Evolutionary conservation across 2,113 vertebrate genomes (phyloP), one percentile per base, ranked within the genome.

Genomic region (Limanda limanda): DNA sequence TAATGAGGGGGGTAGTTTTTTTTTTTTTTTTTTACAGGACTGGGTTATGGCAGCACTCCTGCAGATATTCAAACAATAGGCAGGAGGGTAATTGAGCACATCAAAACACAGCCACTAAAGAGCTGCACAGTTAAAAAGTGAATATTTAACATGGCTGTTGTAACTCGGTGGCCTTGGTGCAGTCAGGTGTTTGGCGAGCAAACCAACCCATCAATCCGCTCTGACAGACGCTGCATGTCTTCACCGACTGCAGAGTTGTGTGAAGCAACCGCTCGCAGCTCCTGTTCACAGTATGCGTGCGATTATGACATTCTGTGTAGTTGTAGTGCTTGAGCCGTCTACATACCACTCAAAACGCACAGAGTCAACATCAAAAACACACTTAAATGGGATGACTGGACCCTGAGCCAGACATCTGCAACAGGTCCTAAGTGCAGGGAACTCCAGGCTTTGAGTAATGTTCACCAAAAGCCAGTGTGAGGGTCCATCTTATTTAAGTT

Each of bases 401-500:
- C 88, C 86, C 70, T 81, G n/a, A 89, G 86, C 84, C 86, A 93
- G 92, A 94, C 91, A 93, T 92, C 92, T 94, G 92, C 69, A 89
- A 63, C 82, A 78, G 86, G 85, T 90, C 78, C 76, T 90, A 93
- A 93, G 91, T 89, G 92, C 75, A 91, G 88, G 83, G 82, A 90
- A 90, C 84, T 85, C 88, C 70, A 59, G 82, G 77, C 42, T 80
- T 88, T 92, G 88, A 93, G 86, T 88, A 82, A 90, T 83, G 85
- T 85, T 89, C 86, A 84, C 84, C 85, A 79, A 83, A 68, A 87
- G 85, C 71, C 77, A 81, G 73, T 24, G 79, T 81, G 83, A 89
- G 80, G 62, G 78, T 89, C 82, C 79, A 85, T 83, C 85, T 94
- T 92, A 93, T 95, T 95, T 93, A 93, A 82, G 68, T 75, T 89